These are phyloP conservation scores for Trematomus bernacchii DNA, from an alignment of 2,797 vertebrate species.

Conservation along the genomic window DNA sequence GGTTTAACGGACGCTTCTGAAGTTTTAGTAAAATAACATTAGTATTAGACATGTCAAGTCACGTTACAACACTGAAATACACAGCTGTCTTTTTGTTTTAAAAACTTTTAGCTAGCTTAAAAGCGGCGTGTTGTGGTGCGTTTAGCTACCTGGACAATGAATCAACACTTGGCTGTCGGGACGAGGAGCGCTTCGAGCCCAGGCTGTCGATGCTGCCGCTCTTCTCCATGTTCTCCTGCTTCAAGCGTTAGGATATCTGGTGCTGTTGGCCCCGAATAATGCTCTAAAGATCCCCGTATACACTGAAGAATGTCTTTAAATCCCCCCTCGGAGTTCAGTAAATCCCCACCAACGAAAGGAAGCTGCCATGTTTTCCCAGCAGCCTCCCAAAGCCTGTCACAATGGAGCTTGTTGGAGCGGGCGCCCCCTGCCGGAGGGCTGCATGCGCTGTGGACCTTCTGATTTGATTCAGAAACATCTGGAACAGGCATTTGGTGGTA, in stretches of 20 bases:
- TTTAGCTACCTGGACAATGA: conserved; percentile 84
- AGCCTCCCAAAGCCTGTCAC: conserved; percentile 60
- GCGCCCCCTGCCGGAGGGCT: conserved; percentile 52
- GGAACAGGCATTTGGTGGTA: neutral
- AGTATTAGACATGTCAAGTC: neutral
- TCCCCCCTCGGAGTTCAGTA: conserved; percentile 23
- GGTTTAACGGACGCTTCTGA: neutral
- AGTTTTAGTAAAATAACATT: rapidly evolving
- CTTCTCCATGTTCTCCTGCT: conserved; percentile 79
- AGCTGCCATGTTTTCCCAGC: conserved; percentile 87
- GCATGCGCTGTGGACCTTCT: neutral
- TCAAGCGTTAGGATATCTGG: neutral
- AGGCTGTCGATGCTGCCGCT: conserved; percentile 83
- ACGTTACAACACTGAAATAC: neutral
- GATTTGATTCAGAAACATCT: neutral
- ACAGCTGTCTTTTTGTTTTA: neutral
- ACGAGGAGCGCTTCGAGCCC: conserved; percentile 83
- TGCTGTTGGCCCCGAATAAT: neutral
- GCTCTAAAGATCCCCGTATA: neutral
- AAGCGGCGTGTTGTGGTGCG: neutral
- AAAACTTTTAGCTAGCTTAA: conserved; percentile 40
- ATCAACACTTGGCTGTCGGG: conserved; percentile 84
- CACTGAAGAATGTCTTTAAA: conserved; percentile 33
- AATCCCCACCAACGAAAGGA: conserved; percentile 74
- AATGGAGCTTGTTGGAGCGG: neutral